Conservation (phyloP, 2,797 vertebrate genomes). For the Sebastes kiyomatsui region DNA sequence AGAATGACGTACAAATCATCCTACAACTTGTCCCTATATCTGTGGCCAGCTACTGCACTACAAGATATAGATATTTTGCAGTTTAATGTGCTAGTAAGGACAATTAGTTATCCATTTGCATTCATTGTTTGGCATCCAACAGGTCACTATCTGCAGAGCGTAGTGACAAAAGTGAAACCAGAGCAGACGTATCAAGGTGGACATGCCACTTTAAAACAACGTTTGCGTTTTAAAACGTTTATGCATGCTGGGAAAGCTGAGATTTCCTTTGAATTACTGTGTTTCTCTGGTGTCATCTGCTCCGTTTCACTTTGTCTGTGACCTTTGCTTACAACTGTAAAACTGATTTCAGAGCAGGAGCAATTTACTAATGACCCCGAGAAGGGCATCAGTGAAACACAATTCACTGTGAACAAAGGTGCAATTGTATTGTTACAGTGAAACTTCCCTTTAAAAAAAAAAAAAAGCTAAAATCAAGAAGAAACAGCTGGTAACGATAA, state of each 20-base stretch:
- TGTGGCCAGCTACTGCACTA: neutral
- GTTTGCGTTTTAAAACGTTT: neutral
- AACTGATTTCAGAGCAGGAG: slow-evolving; percentile 16
- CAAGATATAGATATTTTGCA: neutral
- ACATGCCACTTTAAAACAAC: neutral
- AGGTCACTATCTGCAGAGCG: neutral
- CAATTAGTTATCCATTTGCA: neutral
- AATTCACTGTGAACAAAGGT: slow-evolving; percentile 49
- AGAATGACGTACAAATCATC: neutral
- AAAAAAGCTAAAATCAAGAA: slow-evolving; percentile 19
- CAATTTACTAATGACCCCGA: slow-evolving; percentile 17
- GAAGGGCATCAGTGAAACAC: slow-evolving; percentile 43
- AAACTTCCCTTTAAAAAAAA: slow-evolving; percentile 7
- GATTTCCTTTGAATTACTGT: neutral
- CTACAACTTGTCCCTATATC: neutral
- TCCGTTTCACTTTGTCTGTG: neutral
- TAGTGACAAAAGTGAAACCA: neutral
- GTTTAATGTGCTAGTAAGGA: neutral
- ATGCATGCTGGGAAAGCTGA: neutral
- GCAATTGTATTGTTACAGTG: slow-evolving; percentile 27
- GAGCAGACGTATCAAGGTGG: neutral
- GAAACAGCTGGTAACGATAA: slow-evolving; percentile 58
- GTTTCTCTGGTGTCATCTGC: neutral
- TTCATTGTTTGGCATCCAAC: slow-evolving; percentile 1
- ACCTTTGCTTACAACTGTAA: slow-evolving; percentile 21